Evolutionary conservation across 2,888 invertebrate genomes (phyloP).

Genomic region (Anthoptus insignis): DNA sequence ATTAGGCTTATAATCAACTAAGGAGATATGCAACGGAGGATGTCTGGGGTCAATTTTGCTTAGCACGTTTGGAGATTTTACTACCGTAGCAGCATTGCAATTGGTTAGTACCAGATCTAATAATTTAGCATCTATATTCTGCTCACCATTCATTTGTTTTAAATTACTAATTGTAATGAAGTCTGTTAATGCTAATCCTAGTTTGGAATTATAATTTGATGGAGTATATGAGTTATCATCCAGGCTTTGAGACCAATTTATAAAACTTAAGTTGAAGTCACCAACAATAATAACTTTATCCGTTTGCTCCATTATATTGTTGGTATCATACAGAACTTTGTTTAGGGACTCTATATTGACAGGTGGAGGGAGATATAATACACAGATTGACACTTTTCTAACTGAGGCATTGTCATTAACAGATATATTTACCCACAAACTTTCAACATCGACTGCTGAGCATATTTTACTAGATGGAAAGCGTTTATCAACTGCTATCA

Average conservation of each 20-base stretch:
- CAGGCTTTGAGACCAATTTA: neutral
- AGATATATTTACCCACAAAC: neutral
- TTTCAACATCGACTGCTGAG: too few relatives aligned
- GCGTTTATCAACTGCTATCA: slow-evolving; percentile 30
- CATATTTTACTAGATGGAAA: neutral
- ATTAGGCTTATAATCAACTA: neutral
- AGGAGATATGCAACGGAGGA: neutral
- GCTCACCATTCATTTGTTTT: neutral
- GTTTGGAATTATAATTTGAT: neutral
- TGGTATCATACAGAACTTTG: neutral
- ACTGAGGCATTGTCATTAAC: too few relatives aligned
- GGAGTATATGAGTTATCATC: neutral
- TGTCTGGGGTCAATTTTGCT: neutral
- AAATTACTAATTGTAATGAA: neutral
- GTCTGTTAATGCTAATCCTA: neutral
- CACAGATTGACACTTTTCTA: neutral
- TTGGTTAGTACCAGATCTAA: neutral
- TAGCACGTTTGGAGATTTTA: neutral
- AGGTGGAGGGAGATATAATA: neutral
- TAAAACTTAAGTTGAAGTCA: slow-evolving; percentile 13
- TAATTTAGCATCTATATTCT: neutral
- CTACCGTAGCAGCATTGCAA: neutral
- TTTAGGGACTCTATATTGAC: neutral
- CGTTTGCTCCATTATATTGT: slow-evolving; percentile 8
- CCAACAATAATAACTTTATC: slow-evolving; percentile 20